Evolutionary conservation across 2,113 vertebrate genomes (phyloP).

Genomic region (Cynopterus brachyotis): DNA sequence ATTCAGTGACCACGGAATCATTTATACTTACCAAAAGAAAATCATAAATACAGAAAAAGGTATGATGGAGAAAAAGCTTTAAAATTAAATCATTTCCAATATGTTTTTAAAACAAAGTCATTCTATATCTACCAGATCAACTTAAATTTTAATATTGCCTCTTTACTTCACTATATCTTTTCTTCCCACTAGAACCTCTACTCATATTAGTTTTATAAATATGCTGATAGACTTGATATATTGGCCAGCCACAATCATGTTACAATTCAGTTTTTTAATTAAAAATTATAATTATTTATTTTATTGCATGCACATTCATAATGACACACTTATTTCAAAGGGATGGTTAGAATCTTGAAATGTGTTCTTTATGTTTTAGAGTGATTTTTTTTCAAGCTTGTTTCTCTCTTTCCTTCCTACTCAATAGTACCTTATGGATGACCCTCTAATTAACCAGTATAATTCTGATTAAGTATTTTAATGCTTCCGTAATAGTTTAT

Average conservation of each 20-base stretch:
- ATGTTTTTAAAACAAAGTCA: not conserved
- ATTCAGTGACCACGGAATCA: conserved; percentile 11
- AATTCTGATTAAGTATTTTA: not conserved
- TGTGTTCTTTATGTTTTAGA: not conserved
- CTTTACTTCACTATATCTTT: not conserved
- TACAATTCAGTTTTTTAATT: not conserved
- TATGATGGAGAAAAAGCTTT: not conserved
- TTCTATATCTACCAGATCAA: not conserved
- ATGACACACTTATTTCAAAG: not conserved
- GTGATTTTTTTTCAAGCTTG: not conserved
- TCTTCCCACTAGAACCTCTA: not conserved
- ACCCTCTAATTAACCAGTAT: not conserved
- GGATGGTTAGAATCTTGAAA: not conserved
- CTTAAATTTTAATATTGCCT: not conserved
- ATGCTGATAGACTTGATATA: not conserved
- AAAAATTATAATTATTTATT: not conserved
- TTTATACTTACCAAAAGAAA: conserved; percentile 16
- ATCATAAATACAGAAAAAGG: conserved; percentile 21
- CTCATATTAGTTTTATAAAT: not conserved
- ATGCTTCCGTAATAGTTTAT: not conserved
- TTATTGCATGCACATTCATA: not conserved
- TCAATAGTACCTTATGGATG: not conserved
- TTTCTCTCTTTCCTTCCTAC: not conserved
- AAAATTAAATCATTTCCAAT: conserved; percentile 1
- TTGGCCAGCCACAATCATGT: not conserved